Evolutionary conservation across 2,888 invertebrate species (phyloP).

Genomic region (Microctonus brassicae): DNA sequence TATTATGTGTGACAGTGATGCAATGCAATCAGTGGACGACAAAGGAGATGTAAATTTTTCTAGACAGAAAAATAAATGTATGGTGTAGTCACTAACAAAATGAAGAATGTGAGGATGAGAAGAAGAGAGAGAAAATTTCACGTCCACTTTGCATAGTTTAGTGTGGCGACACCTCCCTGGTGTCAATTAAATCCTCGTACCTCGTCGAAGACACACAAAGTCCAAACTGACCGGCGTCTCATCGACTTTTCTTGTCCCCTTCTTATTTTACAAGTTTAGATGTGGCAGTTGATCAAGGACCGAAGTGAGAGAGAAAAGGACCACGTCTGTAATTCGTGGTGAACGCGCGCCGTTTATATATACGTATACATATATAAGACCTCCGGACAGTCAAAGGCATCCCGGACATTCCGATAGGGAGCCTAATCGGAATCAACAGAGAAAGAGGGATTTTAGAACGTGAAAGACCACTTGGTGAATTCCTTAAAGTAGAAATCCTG

Average conservation of each 20-base stretch:
- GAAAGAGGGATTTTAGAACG: conserved; percentile 13
- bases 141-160: conserved; percentile 64
- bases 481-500: conserved; percentile 21
- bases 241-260: conserved; percentile 11
- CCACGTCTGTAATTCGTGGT: conserved; percentile 42
- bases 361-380: conserved; percentile 18
- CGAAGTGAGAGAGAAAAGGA: conserved; percentile 1
- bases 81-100: not conserved
- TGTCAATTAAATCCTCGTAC: conserved; percentile 66
- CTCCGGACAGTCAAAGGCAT: conserved; percentile 44
- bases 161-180: conserved; percentile 64
- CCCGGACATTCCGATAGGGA: conserved; percentile 43
- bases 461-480: conserved; percentile 26
- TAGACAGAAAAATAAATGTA: too few relatives aligned
- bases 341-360: too few relatives aligned
- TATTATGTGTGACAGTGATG: too few relatives aligned
- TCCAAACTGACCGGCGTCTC: conserved; percentile 2
- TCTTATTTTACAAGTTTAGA: conserved; percentile 23
- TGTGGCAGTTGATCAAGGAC: not conserved
- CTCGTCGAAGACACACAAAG: conserved; percentile 38
- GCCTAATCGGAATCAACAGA: conserved; percentile 33
- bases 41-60: too few relatives aligned
- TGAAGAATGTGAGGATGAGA: conserved; percentile 18
- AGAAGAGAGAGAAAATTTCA: conserved; percentile 28
- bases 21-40: too few relatives aligned